phyloP scores from a whole-genome alignment of 1,140 invertebrate genomes.

The Ceratitis capitata region DNA sequence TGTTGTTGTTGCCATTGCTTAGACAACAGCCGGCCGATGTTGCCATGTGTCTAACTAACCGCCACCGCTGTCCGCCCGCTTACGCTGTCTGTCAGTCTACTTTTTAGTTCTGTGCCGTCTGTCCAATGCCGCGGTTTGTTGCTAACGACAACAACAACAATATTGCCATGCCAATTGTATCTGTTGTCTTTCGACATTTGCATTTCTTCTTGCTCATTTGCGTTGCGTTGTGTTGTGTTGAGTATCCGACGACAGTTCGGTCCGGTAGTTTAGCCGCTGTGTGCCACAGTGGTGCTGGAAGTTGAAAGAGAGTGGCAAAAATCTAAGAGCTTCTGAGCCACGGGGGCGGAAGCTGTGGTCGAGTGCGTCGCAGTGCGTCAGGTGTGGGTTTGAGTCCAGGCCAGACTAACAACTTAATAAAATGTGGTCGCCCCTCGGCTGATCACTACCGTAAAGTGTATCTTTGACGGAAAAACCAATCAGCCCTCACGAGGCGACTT shows the following conservation, averaged over 20 bases:
- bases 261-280: not conserved
- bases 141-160: not conserved
- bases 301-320: not conserved
- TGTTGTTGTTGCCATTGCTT: conserved; percentile 2
- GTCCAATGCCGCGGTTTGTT: not conserved
- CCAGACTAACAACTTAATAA: too few species aligned
- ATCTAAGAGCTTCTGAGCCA: not conserved
- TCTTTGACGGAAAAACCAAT: too few species aligned
- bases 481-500: too few species aligned
- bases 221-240: too few species aligned
- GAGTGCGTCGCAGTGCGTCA: too few species aligned
- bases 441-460: too few species aligned
- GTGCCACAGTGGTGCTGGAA: not conserved
- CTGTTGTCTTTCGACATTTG: not conserved
- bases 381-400: too few species aligned
- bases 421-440: too few species aligned
- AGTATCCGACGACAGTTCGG: not conserved
- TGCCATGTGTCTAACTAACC: conserved; percentile 17
- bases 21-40: not conserved
- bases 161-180: not conserved
- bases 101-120: not conserved
- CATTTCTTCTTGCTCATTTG: conserved; percentile 24
- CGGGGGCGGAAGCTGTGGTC: too few species aligned
- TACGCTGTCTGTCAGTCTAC: not conserved
- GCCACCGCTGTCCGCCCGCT: conserved; percentile 3